Conservation (phyloP, 2,797 vertebrate genomes). For the Coccyzus lansbergi region DNA sequence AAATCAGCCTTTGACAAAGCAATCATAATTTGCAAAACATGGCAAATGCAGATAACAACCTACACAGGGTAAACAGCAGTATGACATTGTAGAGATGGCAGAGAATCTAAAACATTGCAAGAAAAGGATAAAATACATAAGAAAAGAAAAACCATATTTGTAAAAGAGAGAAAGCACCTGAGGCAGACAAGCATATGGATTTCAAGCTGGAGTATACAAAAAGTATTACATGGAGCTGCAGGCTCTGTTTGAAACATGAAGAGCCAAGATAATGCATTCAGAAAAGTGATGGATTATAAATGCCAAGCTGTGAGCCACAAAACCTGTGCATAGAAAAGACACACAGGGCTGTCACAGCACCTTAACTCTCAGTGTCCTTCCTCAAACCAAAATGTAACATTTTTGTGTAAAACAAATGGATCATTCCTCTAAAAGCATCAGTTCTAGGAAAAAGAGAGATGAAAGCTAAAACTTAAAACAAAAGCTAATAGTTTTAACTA, state of each 20-base stretch:
- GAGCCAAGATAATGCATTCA: slow-evolving; percentile 10
- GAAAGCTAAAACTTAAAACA: neutral
- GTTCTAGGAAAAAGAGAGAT: neutral
- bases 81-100: neutral
- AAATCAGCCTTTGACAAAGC: neutral
- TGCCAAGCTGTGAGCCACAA: neutral
- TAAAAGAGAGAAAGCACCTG: neutral
- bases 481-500: neutral
- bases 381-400: neutral
- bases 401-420: neutral
- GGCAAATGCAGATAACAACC: neutral
- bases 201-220: slow-evolving; percentile 31
- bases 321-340: neutral
- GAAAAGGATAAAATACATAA: neutral
- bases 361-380: neutral
- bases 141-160: neutral
- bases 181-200: slow-evolving; percentile 36
- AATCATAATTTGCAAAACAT: neutral
- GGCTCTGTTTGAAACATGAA: slow-evolving; percentile 30
- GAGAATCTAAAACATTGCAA: neutral
- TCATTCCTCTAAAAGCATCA: neutral
- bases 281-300: slow-evolving; percentile 12
- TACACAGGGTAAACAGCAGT: neutral
- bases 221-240: slow-evolving; percentile 32
- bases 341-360: neutral